Evolutionary conservation across 2,888 invertebrate genomes (phyloP).

Genomic region (Latrodectus hesperus): DNA sequence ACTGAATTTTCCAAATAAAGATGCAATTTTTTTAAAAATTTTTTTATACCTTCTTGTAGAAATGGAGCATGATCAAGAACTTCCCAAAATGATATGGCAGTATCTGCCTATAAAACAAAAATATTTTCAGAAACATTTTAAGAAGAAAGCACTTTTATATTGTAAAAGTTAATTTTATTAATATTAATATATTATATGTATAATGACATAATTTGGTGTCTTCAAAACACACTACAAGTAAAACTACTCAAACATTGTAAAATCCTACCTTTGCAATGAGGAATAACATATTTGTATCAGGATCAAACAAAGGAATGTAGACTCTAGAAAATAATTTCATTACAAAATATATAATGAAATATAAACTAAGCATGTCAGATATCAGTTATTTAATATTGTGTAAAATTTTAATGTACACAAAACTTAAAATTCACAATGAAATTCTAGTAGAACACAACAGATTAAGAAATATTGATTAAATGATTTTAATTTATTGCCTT

Average conservation of each 20-base stretch:
- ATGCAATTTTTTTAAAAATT: conserved; percentile 10
- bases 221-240: not conserved
- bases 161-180: not conserved
- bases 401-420: no score
- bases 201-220: not conserved
- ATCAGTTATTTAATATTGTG: no score
- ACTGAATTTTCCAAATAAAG: not conserved
- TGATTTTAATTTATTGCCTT: no score
- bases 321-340: conserved; percentile 77
- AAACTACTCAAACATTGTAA: not conserved
- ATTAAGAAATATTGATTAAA: no score
- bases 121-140: not conserved
- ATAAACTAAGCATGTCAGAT: no score
- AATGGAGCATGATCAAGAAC: conserved; percentile 91
- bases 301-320: conserved; percentile 92
- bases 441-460: no score
- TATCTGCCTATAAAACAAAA: conserved; percentile 80
- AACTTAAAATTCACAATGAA: no score
- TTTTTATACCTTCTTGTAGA: conserved; percentile 84
- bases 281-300: conserved; percentile 96
- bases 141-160: no score
- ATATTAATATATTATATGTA: not conserved
- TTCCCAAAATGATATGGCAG: conserved; percentile 92
- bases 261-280: conserved; percentile 87
- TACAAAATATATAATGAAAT: no score